Percentiles rank a stretch among this genome's conserved stretches.
These are phyloP conservation scores for Erythrolamprus reginae DNA, from an alignment of 2,113 vertebrate genomes.

Conservation along the genomic window DNA sequence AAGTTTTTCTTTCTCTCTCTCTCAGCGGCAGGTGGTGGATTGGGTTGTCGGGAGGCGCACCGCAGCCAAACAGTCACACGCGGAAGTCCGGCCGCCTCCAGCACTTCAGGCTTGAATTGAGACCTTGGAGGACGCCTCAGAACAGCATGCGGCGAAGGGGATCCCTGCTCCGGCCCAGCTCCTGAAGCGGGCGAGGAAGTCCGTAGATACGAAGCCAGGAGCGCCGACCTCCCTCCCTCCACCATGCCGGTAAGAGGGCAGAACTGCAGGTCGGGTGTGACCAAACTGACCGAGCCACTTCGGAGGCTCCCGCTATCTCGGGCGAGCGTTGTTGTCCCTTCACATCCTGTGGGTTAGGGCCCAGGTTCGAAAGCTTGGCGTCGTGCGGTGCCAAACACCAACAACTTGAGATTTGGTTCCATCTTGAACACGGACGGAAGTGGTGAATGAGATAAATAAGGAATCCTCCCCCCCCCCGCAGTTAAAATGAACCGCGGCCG, in stretches of 20 bases:
- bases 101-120: not conserved
- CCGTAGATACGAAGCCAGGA: not conserved
- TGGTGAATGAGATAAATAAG: not conserved
- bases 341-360: not conserved
- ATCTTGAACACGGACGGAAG: not conserved
- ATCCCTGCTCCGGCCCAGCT: not conserved
- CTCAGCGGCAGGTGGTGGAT: not conserved
- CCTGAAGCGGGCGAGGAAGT: not conserved
- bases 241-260: conserved; percentile 64
- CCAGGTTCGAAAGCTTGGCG: not conserved
- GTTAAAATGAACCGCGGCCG: not conserved
- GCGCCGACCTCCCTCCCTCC: not conserved
- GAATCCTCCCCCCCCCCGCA: not conserved
- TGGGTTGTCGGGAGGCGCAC: not conserved
- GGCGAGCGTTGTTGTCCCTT: not conserved
- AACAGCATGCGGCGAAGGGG: not conserved
- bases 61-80: not conserved
- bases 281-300: not conserved
- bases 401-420: not conserved
- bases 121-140: not conserved
- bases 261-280: fast-evolving
- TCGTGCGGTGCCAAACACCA: not conserved
- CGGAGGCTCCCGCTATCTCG: not conserved
- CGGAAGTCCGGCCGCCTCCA: not conserved
- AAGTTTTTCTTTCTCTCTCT: not conserved